Evolutionary conservation across 2,797 vertebrate genomes (phyloP), one percentile per base, ranked within the genome.

Genomic region (Enteromius afrohamiltoni): DNA sequence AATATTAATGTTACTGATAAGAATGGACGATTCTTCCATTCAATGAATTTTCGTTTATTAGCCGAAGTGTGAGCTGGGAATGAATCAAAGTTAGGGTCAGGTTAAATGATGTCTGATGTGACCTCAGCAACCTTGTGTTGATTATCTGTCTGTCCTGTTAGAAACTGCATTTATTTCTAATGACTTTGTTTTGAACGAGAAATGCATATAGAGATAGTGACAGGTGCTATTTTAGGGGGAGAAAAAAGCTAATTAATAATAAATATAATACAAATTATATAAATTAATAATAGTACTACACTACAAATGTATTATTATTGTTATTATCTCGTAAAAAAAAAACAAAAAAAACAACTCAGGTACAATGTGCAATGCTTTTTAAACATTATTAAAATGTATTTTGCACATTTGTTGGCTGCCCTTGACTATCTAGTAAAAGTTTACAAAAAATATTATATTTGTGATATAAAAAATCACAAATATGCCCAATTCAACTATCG

Each of bases 141-240:
- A 40, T 7, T 37, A 7, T 37, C 37, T 37, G 37, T 40, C 8
- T 42, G 40, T 42, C 40, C 40, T 90, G 92, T 92, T 90, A 91
- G 92, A 91, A 87, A 86, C 85, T 87, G 90, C 89, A 87, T 13
- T 88, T 90, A 91, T 92, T 91, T 93, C 77, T 90, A 86, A 26
- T 90, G 91, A 93, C 91, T 94, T 86, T 89, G 91, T 90, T 91
- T 92, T 91, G 92, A 62, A 58, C 2, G 0, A 67, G n/a, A 82
- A 31, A 65, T 3, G 19, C 55, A 29, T 3, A 14, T 19, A 62
- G 13, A 49, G 42, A 82, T n/a, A 34, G 21, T 19, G 14, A 58
- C 34, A 37, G 2, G 26, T 21, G 1, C 23, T 14, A 10, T 2
- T 31, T 4, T 4, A 29, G 14, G 29, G 29, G 29, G 19, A 49